phyloP scores from a whole-genome alignment of 1,140 invertebrate species.

The Ephestia elutella region DNA sequence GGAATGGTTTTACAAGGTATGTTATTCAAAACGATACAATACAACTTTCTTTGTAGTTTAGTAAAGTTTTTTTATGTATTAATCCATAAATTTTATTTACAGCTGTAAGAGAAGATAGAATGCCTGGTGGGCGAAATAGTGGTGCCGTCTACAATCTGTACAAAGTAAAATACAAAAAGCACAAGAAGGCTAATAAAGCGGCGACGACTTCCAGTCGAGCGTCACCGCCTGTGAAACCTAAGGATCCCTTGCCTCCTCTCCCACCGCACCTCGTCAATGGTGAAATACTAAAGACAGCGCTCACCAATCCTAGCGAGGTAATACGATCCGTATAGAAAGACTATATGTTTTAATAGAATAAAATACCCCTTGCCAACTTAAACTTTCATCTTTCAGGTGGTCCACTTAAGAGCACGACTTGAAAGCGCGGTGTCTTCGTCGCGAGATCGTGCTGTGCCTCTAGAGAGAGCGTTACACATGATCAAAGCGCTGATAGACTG shows the following conservation, averaged over 20 bases:
- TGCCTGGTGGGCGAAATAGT: constrained; percentile 98
- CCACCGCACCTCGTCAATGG: constrained; percentile 88
- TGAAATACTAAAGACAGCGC: constrained; percentile 93
- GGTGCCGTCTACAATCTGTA: constrained; percentile 99
- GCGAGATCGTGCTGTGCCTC: constrained; percentile 85
- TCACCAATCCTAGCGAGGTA: constrained; percentile 92
- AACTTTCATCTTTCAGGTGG: constrained; percentile 72
- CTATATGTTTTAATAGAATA: neutral
- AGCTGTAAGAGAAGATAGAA: constrained; percentile 98
- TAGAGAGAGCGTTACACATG: constrained; percentile 88
- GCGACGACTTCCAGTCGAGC: constrained; percentile 68
- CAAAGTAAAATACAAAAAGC: constrained; percentile 99
- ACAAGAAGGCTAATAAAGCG: constrained; percentile 84
- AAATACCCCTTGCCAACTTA: constrained; percentile 10
- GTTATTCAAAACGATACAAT: constrained; percentile 16
- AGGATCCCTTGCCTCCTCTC: constrained; percentile 74
- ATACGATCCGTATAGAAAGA: constrained; percentile 16
- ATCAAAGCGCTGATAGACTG: constrained; percentile 94
- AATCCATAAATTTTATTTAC: constrained; percentile 27
- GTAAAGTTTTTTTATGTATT: neutral
- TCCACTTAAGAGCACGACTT: constrained; percentile 89
- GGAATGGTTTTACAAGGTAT: constrained; percentile 98
- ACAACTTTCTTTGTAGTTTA: neutral
- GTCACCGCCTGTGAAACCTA: constrained; percentile 67
- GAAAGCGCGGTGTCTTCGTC: constrained; percentile 91